Conservation (phyloP, 2,113 vertebrate genomes). For the Xyliphius kryptos region DNA sequence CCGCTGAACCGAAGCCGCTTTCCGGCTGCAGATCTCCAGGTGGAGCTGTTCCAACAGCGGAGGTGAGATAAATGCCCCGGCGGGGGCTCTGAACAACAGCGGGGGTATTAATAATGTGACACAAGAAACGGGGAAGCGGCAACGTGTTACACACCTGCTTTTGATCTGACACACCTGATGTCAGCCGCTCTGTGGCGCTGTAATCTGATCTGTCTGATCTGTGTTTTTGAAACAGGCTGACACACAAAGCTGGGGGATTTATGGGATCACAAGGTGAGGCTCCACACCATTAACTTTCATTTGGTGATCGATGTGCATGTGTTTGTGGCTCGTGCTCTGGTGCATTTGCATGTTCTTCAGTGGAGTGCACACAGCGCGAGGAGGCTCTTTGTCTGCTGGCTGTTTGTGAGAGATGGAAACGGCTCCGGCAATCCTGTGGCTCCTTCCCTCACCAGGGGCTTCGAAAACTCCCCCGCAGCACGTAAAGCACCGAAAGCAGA, state of each 20-base stretch:
- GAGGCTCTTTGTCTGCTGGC: neutral
- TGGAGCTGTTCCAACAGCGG: slow-evolving; percentile 45
- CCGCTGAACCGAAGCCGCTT: slow-evolving; percentile 29
- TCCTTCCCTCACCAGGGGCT: neutral
- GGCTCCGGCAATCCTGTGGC: neutral
- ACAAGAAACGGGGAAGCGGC: neutral
- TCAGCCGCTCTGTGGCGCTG: neutral
- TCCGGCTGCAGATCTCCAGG: slow-evolving; percentile 20
- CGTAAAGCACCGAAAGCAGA: neutral
- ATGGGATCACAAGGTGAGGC: slow-evolving; percentile 73
- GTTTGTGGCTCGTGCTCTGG: neutral
- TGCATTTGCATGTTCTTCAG: neutral
- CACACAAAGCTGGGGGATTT: slow-evolving; percentile 53
- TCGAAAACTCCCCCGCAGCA: neutral
- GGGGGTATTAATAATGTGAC: neutral
- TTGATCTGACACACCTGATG: neutral
- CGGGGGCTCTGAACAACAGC: neutral
- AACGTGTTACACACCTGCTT: neutral
- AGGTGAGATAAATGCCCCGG: slow-evolving; percentile 49
- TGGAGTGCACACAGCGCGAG: neutral
- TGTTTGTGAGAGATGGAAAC: neutral
- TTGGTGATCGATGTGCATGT: neutral
- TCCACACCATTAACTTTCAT: neutral
- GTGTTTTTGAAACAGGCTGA: slow-evolving; percentile 43
- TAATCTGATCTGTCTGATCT: slow-evolving; percentile 29